Evolutionary conservation across 2,888 invertebrate genomes (phyloP).

Genomic region (Trichogramma evanescens): DNA sequence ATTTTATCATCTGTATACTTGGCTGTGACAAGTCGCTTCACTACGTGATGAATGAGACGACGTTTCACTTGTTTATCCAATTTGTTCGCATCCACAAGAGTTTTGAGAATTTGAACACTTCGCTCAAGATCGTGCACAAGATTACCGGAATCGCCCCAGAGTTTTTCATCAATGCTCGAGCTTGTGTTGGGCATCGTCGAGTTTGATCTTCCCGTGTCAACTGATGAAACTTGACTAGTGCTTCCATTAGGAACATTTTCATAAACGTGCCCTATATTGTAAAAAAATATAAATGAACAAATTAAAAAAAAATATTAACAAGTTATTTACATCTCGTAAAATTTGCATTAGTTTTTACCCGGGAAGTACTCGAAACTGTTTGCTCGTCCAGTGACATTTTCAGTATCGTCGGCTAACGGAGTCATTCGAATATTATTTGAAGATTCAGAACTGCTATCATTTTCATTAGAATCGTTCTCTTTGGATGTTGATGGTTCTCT

Average conservation of each 20-base stretch:
- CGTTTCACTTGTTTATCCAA: constrained; percentile 57
- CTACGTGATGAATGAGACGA: constrained; percentile 59
- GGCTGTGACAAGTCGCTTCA: constrained; percentile 55
- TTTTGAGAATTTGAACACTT: constrained; percentile 55
- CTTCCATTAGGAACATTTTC: constrained; percentile 47
- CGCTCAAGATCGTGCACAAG: constrained; percentile 58
- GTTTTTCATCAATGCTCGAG: constrained; percentile 42
- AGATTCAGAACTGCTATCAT: constrained; percentile 28
- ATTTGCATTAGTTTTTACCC: constrained; percentile 22
- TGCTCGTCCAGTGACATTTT: constrained; percentile 51
- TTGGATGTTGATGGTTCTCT: constrained; percentile 2
- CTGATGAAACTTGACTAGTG: constrained; percentile 37
- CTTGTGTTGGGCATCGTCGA: constrained; percentile 45
- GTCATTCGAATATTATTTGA: constrained; percentile 33
- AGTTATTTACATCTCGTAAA: not conserved
- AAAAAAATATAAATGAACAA: not conserved
- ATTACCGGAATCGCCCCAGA: constrained; percentile 45
- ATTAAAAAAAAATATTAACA: not conserved
- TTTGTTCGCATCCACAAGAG: constrained; percentile 55
- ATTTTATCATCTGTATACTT: constrained; percentile 55
- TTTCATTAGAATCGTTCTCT: constrained; percentile 17
- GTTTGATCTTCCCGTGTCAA: constrained; percentile 38
- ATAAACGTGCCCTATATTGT: constrained; percentile 51
- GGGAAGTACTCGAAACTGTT: constrained; percentile 63
- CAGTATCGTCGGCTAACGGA: constrained; percentile 32